Base-by-base conservation (phyloP, 2,797 vertebrate species). In the Myotis vivesi region DNA sequence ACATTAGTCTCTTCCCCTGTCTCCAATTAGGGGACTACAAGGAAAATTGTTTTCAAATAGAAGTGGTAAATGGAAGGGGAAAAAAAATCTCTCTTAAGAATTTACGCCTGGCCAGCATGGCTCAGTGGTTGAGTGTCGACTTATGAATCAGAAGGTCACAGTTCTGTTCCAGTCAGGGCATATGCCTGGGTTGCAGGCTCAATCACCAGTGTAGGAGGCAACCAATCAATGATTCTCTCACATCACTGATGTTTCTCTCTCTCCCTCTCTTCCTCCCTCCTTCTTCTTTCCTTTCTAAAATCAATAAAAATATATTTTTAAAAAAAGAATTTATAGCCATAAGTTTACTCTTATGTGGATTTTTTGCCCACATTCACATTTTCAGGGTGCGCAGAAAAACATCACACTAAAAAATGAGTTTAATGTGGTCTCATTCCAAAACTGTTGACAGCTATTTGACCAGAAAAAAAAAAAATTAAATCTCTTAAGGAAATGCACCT, bases 301-400 rank as follows among this genome's bases (percentile, higher is more conserved):
- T 25, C 57, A 59, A 28, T 59, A 59, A 59, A 59, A 59, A 28
- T 25, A 59, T 59, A 13, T 28, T 59, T 28, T 38, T 46, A 75
- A 81, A 73, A 89, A 81, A 82, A 89, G 73, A 89, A 81, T 68
- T 13, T 81, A 28, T 75, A 95, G 88, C 49, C 73, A 33, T 36
- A 89, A 62, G 6, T 5, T 81, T 59, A 80, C 36, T 49, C 57
- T 89, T 44, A 38, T 46, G 28, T 87, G 53, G 36, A 92, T 81
- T 81, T 87, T 84, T 7, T 66, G 17, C 49, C 20, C 8, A 89
- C 38, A 81, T 41, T 92, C 75, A 64, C 28, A 89, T 81, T 87
- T 77, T 76, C 46, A 82, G 53, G 41, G 17, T 89, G 62, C 44
- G 82, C 49, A 84, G 46, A 59, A 91, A 91, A 76, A 94, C 22